phyloP scores from a whole-genome alignment of 2,888 invertebrate genomes.

The Shargacucullia verbasci region DNA sequence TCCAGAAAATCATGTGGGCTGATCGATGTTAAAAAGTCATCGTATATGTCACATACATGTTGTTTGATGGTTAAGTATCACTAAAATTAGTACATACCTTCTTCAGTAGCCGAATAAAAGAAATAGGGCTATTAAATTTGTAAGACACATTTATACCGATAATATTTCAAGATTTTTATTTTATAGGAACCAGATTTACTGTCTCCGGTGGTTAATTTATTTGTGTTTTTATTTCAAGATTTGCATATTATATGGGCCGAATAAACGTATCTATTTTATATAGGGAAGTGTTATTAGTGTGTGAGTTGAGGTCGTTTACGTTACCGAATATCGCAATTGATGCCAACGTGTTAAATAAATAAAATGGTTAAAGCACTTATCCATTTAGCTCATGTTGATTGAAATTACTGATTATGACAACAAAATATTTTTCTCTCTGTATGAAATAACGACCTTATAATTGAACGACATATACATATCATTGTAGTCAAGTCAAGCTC shows the following conservation, averaged over 20 bases:
- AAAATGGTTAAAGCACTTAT: too few relatives aligned
- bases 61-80: conserved; percentile 56
- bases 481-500: too few relatives aligned
- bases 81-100: conserved; percentile 64
- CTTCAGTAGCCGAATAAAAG: conserved; percentile 81
- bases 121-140: conserved; percentile 75
- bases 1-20: conserved; percentile 45
- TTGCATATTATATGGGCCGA: conserved; percentile 72
- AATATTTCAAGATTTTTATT: conserved; percentile 79
- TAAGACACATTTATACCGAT: conserved; percentile 77
- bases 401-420: too few relatives aligned
- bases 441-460: too few relatives aligned
- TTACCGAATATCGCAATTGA: conserved; percentile 22
- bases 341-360: conserved; percentile 7
- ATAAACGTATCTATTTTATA: conserved; percentile 40
- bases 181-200: conserved; percentile 78
- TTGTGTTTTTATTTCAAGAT: conserved; percentile 67
- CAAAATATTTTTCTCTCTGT: too few relatives aligned
- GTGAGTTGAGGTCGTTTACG: neutral
- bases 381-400: too few relatives aligned
- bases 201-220: conserved; percentile 71
- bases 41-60: conserved; percentile 54
- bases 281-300: conserved; percentile 22
- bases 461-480: too few relatives aligned
- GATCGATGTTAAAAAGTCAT: conserved; percentile 49